Percentiles rank a stretch among this genome's conserved stretches.
phyloP scores from a whole-genome alignment of 2,888 invertebrate genomes.

The Amblyteles armatorius region DNA sequence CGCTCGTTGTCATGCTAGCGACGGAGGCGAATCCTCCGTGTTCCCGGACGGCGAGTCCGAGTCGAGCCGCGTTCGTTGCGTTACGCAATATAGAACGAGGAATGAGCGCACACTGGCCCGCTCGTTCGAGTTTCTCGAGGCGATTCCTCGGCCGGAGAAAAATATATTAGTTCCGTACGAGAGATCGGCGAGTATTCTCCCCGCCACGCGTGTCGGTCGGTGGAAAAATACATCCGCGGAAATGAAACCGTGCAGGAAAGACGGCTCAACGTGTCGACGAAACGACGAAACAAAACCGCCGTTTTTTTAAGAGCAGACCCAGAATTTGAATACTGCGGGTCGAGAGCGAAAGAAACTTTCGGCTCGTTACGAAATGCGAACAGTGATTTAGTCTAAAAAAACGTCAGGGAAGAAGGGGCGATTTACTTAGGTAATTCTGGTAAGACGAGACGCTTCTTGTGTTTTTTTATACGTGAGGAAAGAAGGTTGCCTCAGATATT shows the following conservation, averaged over 20 bases:
- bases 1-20: constrained; percentile 61
- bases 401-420: not conserved
- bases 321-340: too few species aligned
- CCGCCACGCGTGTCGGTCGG: constrained; percentile 36
- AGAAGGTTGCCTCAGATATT: not conserved
- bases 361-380: not conserved
- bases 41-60: constrained; percentile 22
- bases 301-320: too few species aligned
- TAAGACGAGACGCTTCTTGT: not conserved
- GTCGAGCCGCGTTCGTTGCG: constrained; percentile 14
- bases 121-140: constrained; percentile 7
- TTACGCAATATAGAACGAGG: not conserved
- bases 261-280: not conserved
- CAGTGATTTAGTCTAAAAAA: not conserved
- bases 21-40: constrained; percentile 51
- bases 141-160: constrained; percentile 16
- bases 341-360: not conserved
- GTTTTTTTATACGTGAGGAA: not conserved
- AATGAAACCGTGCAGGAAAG: constrained; percentile 6
- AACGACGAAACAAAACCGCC: too few species aligned
- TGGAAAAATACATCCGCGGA: constrained; percentile 9
- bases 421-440: not conserved
- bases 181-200: constrained; percentile 23
- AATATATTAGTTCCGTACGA: constrained; percentile 51
- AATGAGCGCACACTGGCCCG: not conserved